Conservation (phyloP, 2,888 invertebrate genomes). For the Sphinx pinastri region DNA sequence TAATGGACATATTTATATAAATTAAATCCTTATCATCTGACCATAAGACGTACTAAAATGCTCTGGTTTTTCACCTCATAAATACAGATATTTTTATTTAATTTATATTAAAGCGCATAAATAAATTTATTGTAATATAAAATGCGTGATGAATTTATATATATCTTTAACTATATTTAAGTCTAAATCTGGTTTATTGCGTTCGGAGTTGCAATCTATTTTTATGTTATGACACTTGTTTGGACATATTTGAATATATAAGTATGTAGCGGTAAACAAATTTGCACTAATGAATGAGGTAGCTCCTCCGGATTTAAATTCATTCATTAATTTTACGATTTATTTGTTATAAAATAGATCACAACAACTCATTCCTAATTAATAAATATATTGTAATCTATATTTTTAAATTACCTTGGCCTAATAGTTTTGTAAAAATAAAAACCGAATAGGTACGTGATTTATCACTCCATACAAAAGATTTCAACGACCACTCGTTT, state of each 20-base stretch:
- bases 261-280: background rate
- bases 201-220: background rate
- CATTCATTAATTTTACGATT: too few relatives aligned
- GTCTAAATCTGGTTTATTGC: background rate
- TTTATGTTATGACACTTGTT: slow-evolving; percentile 2
- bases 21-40: background rate
- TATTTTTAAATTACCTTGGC: too few relatives aligned
- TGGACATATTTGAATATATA: background rate
- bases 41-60: background rate
- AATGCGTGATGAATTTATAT: too few relatives aligned
- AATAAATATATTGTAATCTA: too few relatives aligned
- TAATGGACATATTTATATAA: too few relatives aligned
- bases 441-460: background rate
- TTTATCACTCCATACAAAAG: background rate
- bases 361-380: too few relatives aligned
- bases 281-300: background rate
- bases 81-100: background rate
- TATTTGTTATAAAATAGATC: too few relatives aligned
- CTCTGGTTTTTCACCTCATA: background rate
- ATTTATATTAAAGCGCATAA: slow-evolving; percentile 29
- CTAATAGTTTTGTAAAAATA: too few relatives aligned
- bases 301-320: too few relatives aligned
- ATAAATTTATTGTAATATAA: slow-evolving; percentile 11
- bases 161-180: background rate
- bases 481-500: slow-evolving; percentile 34